These are phyloP conservation scores for Mechanitis mazaeus DNA, from an alignment of 2,888 invertebrate species.

Conservation along the genomic window DNA sequence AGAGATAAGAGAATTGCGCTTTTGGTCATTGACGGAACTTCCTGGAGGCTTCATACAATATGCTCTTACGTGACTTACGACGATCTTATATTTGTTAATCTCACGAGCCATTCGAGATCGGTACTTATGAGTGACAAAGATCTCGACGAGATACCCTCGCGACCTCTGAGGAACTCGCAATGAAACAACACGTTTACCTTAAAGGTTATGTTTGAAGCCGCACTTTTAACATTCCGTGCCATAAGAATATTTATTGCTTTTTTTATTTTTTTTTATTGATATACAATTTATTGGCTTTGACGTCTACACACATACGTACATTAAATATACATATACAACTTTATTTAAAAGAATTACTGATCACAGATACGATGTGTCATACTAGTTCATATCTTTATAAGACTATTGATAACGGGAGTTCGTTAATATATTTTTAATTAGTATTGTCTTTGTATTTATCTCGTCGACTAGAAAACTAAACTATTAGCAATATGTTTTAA, in stretches of 20 bases:
- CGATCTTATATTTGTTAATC: slow-evolving; percentile 22
- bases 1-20: slow-evolving; percentile 41
- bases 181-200: slow-evolving; percentile 41
- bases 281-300: background rate
- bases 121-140: slow-evolving; percentile 52
- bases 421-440: no score
- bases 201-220: slow-evolving; percentile 15
- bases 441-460: no score
- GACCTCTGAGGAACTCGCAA: slow-evolving; percentile 44
- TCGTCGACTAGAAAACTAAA: no score
- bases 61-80: slow-evolving; percentile 22
- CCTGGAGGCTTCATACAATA: slow-evolving; percentile 29
- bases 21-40: slow-evolving; percentile 44
- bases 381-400: no score
- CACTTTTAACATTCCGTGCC: slow-evolving; percentile 14
- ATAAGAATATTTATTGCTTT: background rate
- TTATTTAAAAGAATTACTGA: no score
- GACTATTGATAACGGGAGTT: no score
- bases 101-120: slow-evolving; percentile 31
- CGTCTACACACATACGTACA: background rate
- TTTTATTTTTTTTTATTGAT: background rate
- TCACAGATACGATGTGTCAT: no score
- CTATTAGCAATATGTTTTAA: no score
- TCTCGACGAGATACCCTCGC: slow-evolving; percentile 48
- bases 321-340: no score